Percentiles rank a stretch among this genome's conserved stretches.
phyloP scores from a whole-genome alignment of 37 sponge, comb jelly and placozoan species.

The Dysidea cf. avara region DNA sequence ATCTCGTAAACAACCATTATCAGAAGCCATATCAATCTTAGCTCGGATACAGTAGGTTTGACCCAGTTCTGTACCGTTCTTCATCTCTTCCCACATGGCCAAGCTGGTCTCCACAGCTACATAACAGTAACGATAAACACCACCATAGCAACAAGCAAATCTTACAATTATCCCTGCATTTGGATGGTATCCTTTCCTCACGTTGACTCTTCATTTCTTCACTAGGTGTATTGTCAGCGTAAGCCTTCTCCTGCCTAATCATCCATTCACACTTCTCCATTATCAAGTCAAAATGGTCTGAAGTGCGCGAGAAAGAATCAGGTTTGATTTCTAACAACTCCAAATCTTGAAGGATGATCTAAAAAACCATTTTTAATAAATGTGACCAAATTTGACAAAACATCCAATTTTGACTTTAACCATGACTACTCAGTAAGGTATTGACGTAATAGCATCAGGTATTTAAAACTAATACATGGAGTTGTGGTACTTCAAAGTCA shows the following conservation, averaged over 20 bases:
- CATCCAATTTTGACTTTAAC: too few relatives aligned
- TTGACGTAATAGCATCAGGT: too few relatives aligned
- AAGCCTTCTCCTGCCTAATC: slow-evolving; percentile 76
- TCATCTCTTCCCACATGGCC: slow-evolving; percentile 91
- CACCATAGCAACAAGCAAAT: neutral
- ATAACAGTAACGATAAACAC: neutral
- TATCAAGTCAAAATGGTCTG: slow-evolving; percentile 83
- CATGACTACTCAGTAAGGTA: too few relatives aligned
- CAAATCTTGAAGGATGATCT: slow-evolving; percentile 95
- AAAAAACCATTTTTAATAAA: neutral
- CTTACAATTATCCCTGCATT: slow-evolving; percentile 76
- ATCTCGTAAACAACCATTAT: slow-evolving; percentile 94
- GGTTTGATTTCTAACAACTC: slow-evolving; percentile 80
- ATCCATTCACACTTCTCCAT: slow-evolving; percentile 64
- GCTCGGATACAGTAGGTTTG: slow-evolving; percentile 86
- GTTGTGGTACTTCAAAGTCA: too few relatives aligned
- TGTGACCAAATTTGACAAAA: too few relatives aligned
- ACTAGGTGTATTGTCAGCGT: slow-evolving; percentile 84
- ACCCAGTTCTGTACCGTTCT: slow-evolving; percentile 72
- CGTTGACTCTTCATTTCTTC: slow-evolving; percentile 88
- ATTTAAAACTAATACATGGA: too few relatives aligned
- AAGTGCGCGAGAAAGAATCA: slow-evolving; percentile 89
- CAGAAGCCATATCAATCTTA: slow-evolving; percentile 83
- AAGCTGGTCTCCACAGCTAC: slow-evolving; percentile 78
- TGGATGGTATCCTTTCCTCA: slow-evolving; percentile 69